Base-by-base conservation (phyloP, 1,140 invertebrate genomes). In the Phymorhynchus buccinoides region DNA sequence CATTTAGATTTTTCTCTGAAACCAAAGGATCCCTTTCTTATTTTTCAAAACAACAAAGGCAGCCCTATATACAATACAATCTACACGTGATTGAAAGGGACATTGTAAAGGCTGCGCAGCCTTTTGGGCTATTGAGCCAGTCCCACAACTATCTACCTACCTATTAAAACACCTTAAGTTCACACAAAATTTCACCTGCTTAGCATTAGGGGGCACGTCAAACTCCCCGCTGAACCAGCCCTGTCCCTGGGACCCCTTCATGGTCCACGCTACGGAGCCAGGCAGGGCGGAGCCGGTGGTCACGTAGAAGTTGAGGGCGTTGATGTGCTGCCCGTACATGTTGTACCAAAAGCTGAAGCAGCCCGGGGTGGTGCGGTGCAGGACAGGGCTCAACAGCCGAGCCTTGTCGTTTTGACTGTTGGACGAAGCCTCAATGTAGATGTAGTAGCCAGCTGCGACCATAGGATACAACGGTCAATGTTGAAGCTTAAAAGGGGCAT, bases 361-460 rank as follows among this genome's bases (percentile, higher is more conserved):
- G 37, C 48, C 30, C 18, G 37, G 18, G 66, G 95, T 18, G 9
- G 42, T 22, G 1, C n/a, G 22, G 66, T 88, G 86, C 42, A 86
- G 87, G 7, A 86, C 82, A 82, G 84, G 35, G 86, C 88, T 16
- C 95, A 93, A 0, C 14, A 97, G 94, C 41, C 96, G 94, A 0
- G 96, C 96, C 0, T 95, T 96, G 84, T 96, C 96, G 89, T 96
- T 96, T 30, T 93, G 91, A 62, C 95, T 92, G 1, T 95, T 95
- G 1, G 90, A 88, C 0, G 96, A 96, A 62, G 96, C 95, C 89
- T 97, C 96, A 48, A 96, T 95, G 89, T 96, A 97, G 93, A 97
- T 95, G 91, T 96, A 97, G 91, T 96, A 95, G 39, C 96, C 96
- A 48, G 52, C 80, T 83, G 80, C 7, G 18, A 3, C 66, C n/a